A percentile compares a stretch with the other conserved stretches of the same genome.
Evolutionary conservation across 2,888 invertebrate species (phyloP).

Genomic region (Andrena praecox): DNA sequence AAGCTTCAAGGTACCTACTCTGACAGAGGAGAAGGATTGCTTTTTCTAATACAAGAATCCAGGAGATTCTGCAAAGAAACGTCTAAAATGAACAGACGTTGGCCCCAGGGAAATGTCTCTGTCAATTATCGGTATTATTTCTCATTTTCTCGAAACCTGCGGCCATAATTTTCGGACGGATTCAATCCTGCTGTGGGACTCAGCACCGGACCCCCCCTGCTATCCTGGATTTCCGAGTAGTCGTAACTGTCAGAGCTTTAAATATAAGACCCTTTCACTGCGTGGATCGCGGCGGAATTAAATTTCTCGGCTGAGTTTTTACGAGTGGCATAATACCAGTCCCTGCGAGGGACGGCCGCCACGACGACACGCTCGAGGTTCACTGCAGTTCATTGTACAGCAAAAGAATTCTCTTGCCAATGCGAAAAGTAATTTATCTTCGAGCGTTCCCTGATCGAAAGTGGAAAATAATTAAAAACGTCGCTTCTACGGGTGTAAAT

Average conservation of each 20-base stretch:
- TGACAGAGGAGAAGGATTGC: neutral
- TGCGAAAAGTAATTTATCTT: neutral
- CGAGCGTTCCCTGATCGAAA: neutral
- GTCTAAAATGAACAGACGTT: neutral
- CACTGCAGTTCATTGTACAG: neutral
- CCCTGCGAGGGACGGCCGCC: neutral
- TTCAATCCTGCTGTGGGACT: constrained; percentile 22
- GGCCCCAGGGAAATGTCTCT: neutral
- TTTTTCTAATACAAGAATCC: neutral
- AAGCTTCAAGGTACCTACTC: neutral
- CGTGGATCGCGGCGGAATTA: constrained; percentile 20
- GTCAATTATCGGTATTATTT: constrained; percentile 31
- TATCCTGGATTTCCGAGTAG: constrained; percentile 31
- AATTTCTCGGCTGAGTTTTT: constrained; percentile 37
- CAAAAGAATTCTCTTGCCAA: neutral
- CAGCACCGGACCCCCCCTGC: neutral
- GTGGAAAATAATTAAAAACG: neutral
- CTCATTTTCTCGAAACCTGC: constrained; percentile 11
- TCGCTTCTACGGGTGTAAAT: neutral
- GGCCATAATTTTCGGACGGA: constrained; percentile 13
- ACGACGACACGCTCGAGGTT: constrained; percentile 8
- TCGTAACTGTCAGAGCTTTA: constrained; percentile 39
- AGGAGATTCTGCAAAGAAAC: too few species aligned
- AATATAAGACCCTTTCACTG: constrained; percentile 28
- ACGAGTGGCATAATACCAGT: constrained; percentile 11